Evolutionary conservation across 1,140 invertebrate species (phyloP).

Genomic region (Nixonia krombeini): DNA sequence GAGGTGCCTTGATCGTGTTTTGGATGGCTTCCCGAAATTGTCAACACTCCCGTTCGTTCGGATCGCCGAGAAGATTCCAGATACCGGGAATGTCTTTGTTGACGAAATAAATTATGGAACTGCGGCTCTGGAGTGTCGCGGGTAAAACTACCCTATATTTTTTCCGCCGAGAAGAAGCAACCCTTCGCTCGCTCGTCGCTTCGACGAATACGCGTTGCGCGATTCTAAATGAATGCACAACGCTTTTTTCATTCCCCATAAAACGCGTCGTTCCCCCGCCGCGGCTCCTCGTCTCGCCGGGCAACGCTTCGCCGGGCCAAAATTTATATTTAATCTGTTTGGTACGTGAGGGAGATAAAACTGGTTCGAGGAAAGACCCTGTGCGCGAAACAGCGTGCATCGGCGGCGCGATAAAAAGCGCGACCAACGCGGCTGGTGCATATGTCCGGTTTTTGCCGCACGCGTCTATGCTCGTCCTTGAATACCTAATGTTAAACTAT

Average conservation of each 20-base stretch:
- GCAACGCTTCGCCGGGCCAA: no score
- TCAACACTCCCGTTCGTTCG: conserved; percentile 36
- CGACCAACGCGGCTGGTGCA: no score
- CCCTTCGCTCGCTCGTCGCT: no score
- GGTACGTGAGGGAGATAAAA: no score
- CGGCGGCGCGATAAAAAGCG: background rate
- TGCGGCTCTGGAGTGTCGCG: background rate
- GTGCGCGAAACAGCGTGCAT: background rate
- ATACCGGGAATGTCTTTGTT: conserved; percentile 36
- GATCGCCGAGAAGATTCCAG: conserved; percentile 31
- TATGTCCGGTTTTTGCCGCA: conserved; percentile 4
- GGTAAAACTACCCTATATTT: conserved; percentile 14
- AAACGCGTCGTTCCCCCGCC: no score
- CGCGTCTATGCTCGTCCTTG: conserved; percentile 32
- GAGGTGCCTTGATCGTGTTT: conserved; percentile 47
- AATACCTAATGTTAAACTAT: conserved; percentile 34
- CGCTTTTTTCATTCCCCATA: no score
- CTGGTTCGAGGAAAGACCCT: conserved; percentile 4
- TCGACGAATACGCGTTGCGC: no score
- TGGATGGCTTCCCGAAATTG: conserved; percentile 46
- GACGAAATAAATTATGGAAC: conserved; percentile 27
- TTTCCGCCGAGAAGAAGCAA: no score
- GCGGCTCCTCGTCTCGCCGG: no score
- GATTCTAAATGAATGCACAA: no score
- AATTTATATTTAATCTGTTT: no score